A percentile compares a stretch with the other conserved stretches of the same genome.
Evolutionary conservation across 2,113 vertebrate genomes (phyloP).

Genomic region (Heptranchias perlo): DNA sequence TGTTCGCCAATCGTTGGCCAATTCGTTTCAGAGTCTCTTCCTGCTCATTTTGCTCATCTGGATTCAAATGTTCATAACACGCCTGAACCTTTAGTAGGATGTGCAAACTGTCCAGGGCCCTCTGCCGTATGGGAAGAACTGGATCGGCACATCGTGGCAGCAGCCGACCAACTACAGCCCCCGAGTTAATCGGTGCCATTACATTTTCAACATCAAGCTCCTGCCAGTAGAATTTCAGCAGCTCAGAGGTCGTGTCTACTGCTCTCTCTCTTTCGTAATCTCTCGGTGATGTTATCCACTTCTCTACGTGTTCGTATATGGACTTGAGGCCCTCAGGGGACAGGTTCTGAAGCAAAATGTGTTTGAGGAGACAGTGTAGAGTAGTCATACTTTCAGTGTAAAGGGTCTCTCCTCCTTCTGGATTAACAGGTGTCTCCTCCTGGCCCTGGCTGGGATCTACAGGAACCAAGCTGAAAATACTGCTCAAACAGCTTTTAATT

Average conservation of each 20-base stretch:
- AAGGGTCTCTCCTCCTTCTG: slow-evolving; percentile 45
- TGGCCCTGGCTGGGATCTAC: slow-evolving; percentile 52
- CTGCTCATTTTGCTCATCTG: slow-evolving; percentile 72
- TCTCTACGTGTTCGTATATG: slow-evolving; percentile 78
- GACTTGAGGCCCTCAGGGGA: slow-evolving; percentile 74
- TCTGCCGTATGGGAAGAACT: slow-evolving; percentile 52
- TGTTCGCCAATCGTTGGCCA: slow-evolving; percentile 54
- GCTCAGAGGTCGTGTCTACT: slow-evolving; percentile 54
- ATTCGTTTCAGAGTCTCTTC: slow-evolving; percentile 64
- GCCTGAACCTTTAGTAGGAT: slow-evolving; percentile 67
- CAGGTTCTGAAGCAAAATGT: slow-evolving; percentile 62
- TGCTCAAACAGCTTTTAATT: slow-evolving; percentile 64
- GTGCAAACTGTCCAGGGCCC: slow-evolving; percentile 61
- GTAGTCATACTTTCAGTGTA: slow-evolving; percentile 67
- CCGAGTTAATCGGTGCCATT: slow-evolving; percentile 69
- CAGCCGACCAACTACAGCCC: slow-evolving; percentile 63
- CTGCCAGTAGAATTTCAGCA: slow-evolving; percentile 69
- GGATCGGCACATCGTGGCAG: slow-evolving; percentile 66
- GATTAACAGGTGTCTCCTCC: slow-evolving; percentile 52
- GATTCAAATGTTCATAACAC: slow-evolving; percentile 69
- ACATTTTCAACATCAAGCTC: slow-evolving; percentile 69
- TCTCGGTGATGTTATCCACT: slow-evolving; percentile 70
- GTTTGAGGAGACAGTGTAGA: slow-evolving; percentile 68
- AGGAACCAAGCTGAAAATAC: slow-evolving; percentile 61
- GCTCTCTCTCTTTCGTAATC: slow-evolving; percentile 75